Evolutionary conservation across 2,888 invertebrate genomes (phyloP).

Genomic region (Crossocerus cetratus): DNA sequence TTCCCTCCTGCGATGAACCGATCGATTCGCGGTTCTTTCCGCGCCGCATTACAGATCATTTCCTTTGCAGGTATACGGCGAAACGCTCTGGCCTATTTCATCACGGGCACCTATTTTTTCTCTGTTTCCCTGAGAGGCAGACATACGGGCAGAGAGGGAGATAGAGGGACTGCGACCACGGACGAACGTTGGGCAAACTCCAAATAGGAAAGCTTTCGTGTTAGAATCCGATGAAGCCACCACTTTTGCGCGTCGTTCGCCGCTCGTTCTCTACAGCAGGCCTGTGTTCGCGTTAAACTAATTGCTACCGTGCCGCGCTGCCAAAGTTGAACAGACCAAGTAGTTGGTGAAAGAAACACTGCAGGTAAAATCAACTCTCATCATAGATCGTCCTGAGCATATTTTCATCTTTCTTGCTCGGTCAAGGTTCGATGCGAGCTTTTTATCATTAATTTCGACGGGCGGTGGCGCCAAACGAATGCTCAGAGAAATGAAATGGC

Average conservation of each 20-base stretch:
- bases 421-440: too few species aligned
- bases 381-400: too few species aligned
- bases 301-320: constrained; percentile 15
- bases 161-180: too few species aligned
- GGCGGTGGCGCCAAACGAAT: too few species aligned
- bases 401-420: too few species aligned
- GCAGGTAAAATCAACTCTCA: too few species aligned
- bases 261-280: constrained; percentile 16
- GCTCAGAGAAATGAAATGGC: too few species aligned
- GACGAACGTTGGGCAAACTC: constrained; percentile 34
- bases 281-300: constrained; percentile 35
- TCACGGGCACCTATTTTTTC: constrained; percentile 32
- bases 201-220: constrained; percentile 38
- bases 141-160: neutral
- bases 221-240: constrained; percentile 1
- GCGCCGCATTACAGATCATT: constrained; percentile 36
- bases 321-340: constrained; percentile 16
- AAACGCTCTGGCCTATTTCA: constrained; percentile 38
- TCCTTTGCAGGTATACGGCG: constrained; percentile 23
- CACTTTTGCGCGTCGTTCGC: too few species aligned
- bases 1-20: neutral
- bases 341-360: constrained; percentile 20
- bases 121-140: neutral
- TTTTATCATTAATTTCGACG: too few species aligned
- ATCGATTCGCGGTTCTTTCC: constrained; percentile 37